Conservation (phyloP, 2,888 invertebrate species). For the Euphydryas editha region DNA sequence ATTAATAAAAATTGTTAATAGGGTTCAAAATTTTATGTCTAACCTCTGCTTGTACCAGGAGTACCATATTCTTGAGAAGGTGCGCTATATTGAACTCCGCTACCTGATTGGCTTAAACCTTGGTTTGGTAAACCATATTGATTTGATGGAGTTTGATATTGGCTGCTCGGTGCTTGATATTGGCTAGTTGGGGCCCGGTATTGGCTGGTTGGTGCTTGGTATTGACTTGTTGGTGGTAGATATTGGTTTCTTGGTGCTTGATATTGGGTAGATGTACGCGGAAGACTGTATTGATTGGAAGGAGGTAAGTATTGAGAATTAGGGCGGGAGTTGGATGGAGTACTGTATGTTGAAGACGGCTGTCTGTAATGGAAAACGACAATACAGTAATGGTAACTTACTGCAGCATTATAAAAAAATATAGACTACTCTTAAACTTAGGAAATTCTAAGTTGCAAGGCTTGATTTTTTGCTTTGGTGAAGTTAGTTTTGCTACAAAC, state of each 20-base stretch:
- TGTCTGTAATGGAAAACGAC: conserved; percentile 42
- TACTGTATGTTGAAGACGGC: conserved; percentile 69
- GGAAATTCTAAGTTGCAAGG: too few relatives aligned
- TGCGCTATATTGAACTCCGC: conserved; percentile 34
- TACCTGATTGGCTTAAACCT: conserved; percentile 26
- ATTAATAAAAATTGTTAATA: not conserved
- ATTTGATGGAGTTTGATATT: conserved; percentile 46
- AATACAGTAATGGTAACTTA: conserved; percentile 2
- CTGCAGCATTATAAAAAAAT: conserved; percentile 16
- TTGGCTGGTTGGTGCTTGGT: conserved; percentile 20
- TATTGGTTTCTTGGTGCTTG: conserved; percentile 30
- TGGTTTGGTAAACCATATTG: conserved; percentile 48
- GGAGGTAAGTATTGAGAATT: conserved; percentile 47
- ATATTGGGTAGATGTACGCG: conserved; percentile 42
- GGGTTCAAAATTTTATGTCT: conserved; percentile 25
- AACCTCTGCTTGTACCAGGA: conserved; percentile 52
- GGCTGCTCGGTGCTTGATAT: conserved; percentile 33
- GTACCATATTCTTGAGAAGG: conserved; percentile 61
- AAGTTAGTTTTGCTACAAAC: too few relatives aligned
- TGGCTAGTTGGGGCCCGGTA: conserved; percentile 27
- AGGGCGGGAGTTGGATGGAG: conserved; percentile 54
- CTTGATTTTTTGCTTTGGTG: too few relatives aligned
- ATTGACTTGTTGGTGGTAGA: conserved; percentile 19
- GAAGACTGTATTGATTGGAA: conserved; percentile 47
- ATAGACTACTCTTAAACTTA: too few relatives aligned